Conservation (phyloP, 2,113 vertebrate genomes). For the Daphoenositta chrysoptera region DNA sequence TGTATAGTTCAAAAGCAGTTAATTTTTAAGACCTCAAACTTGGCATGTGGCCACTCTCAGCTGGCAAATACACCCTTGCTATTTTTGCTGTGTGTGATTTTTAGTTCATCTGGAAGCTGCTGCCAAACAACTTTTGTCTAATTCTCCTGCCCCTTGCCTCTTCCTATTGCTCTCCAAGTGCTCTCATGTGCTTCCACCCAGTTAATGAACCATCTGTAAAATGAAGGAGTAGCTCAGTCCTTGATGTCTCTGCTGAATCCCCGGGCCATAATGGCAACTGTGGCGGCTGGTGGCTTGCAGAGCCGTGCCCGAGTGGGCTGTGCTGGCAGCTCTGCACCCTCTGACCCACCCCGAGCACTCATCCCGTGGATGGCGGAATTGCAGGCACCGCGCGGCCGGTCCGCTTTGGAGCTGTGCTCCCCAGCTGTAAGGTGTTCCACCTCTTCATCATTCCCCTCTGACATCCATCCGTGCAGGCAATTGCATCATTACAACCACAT, state of each 20-base stretch:
- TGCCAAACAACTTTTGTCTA: slow-evolving; percentile 55
- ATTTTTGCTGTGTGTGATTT: slow-evolving; percentile 63
- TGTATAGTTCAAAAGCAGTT: slow-evolving; percentile 66
- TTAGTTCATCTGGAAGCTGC: slow-evolving; percentile 56
- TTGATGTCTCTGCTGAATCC: slow-evolving; percentile 8
- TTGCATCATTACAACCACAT: neutral
- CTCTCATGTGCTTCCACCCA: slow-evolving; percentile 59
- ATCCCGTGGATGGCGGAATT: neutral
- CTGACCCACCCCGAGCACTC: rapidly evolving
- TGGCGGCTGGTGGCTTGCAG: neutral
- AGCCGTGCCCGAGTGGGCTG: neutral
- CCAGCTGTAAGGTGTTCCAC: neutral
- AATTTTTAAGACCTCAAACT: slow-evolving; percentile 64
- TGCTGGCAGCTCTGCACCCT: neutral
- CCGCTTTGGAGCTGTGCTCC: neutral
- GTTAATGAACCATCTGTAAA: slow-evolving; percentile 60
- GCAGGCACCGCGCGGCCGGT: neutral
- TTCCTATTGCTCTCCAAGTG: slow-evolving; percentile 54
- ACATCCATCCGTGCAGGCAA: neutral
- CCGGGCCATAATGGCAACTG: neutral
- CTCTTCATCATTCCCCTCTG: neutral
- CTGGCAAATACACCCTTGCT: slow-evolving; percentile 55
- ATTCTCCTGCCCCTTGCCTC: slow-evolving; percentile 57
- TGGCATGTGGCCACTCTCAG: slow-evolving; percentile 43
- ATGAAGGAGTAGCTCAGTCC: neutral